A percentile compares a stretch with the other conserved stretches of the same genome.
Evolutionary conservation across 1,140 invertebrate species (phyloP).

Genomic region (Tetragnatha versicolor): DNA sequence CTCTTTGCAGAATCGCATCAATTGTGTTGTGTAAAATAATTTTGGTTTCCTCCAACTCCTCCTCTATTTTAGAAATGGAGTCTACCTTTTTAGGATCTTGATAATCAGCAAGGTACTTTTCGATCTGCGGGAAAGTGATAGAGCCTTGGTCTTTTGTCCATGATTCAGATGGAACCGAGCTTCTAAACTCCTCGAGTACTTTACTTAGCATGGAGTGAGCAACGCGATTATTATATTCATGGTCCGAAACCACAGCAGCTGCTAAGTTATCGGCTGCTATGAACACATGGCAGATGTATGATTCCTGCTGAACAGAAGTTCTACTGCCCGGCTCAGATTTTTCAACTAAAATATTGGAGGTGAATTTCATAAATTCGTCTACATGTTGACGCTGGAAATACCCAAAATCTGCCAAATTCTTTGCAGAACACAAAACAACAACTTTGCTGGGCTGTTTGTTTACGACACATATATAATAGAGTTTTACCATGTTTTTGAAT

Average conservation of each 20-base stretch:
- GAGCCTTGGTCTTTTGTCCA: slow-evolving; percentile 75
- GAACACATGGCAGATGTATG: slow-evolving; percentile 97
- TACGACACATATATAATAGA: slow-evolving; percentile 37
- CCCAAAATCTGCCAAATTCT: slow-evolving; percentile 8
- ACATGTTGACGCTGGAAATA: slow-evolving; percentile 69
- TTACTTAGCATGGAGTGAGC: slow-evolving; percentile 95
- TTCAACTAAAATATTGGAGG: slow-evolving; percentile 94
- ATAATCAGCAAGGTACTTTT: slow-evolving; percentile 84
- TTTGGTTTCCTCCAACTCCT: slow-evolving; percentile 98
- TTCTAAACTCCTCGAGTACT: slow-evolving; percentile 91
- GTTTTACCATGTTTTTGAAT: slow-evolving; percentile 39
- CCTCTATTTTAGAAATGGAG: slow-evolving; percentile 95
- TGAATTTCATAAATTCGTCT: slow-evolving; percentile 95
- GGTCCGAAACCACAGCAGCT: slow-evolving; percentile 93
- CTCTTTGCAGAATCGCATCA: slow-evolving; percentile 91
- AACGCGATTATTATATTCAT: slow-evolving; percentile 95
- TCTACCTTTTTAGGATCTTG: slow-evolving; percentile 89
- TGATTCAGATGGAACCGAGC: slow-evolving; percentile 71
- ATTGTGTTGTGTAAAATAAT: slow-evolving; percentile 99
- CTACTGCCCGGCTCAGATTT: slow-evolving; percentile 81
- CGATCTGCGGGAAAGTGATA: slow-evolving; percentile 68
- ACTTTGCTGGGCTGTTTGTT: neutral
- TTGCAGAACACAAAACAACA: neutral
- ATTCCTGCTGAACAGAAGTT: slow-evolving; percentile 76
- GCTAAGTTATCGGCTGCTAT: slow-evolving; percentile 88